phyloP scores from a whole-genome alignment of 2,113 vertebrate species.

The Ailuropoda melanoleuca region DNA sequence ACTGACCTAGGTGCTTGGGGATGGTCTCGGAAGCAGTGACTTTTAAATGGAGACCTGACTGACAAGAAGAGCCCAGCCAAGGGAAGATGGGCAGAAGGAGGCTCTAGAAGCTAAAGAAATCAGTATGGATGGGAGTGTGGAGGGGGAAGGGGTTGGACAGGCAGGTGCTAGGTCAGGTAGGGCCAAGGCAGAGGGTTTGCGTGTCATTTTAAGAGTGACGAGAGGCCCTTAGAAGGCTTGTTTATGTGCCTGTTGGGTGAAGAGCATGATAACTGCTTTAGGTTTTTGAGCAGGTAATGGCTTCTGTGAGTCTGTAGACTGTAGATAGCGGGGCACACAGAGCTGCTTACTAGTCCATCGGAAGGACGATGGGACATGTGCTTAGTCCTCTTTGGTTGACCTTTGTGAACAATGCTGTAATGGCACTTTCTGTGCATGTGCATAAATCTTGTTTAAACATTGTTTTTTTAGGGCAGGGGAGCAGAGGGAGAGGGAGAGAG shows the following conservation, averaged over 20 bases:
- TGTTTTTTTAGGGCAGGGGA: background rate
- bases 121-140: background rate
- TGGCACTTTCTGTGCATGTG: background rate
- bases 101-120: background rate
- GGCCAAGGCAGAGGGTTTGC: background rate
- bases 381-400: background rate
- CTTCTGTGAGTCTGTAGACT: background rate
- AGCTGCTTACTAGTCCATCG: background rate
- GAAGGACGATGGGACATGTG: background rate
- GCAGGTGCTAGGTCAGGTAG: background rate
- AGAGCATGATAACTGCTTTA: background rate
- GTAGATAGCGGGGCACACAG: background rate
- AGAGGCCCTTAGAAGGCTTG: background rate
- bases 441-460: background rate
- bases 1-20: background rate
- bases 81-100: background rate
- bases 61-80: background rate
- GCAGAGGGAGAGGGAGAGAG: background rate
- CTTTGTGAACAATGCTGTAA: background rate
- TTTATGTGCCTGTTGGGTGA: background rate
- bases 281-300: background rate
- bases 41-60: background rate
- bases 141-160: background rate
- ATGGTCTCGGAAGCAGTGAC: background rate
- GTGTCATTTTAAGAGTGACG: background rate